Percentiles rank a stretch among this genome's conserved stretches.
phyloP scores from a whole-genome alignment of 2,888 invertebrate species.

The Latrodectus elegans region DNA sequence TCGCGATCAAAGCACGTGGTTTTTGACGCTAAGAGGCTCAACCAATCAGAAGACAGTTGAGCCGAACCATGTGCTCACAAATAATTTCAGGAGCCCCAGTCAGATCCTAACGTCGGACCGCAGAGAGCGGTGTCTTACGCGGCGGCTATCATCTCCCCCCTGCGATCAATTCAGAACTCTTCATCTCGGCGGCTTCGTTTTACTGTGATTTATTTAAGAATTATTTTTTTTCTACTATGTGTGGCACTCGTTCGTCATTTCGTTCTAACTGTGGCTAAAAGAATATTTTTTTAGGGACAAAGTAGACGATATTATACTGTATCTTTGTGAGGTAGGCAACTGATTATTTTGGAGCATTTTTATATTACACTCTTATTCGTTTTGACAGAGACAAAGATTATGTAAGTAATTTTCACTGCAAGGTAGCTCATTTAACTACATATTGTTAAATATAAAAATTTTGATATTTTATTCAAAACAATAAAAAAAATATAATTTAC shows the following conservation, averaged over 20 bases:
- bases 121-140: neutral
- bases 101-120: constrained; percentile 46
- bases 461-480: no score
- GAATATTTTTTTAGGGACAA: neutral
- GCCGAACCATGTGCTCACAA: constrained; percentile 59
- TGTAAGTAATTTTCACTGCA: no score
- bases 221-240: neutral
- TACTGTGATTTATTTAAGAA: neutral
- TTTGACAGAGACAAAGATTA: no score
- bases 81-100: constrained; percentile 6
- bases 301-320: neutral
- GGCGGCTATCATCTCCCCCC: neutral
- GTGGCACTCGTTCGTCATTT: neutral
- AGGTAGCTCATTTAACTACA: no score
- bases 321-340: no score
- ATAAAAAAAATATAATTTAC: no score
- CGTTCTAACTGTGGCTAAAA: neutral
- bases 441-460: no score
- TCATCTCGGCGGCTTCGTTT: neutral
- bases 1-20: constrained; percentile 33
- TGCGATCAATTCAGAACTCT: neutral
- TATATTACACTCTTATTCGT: no score
- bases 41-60: constrained; percentile 40
- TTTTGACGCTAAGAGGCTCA: constrained; percentile 27
- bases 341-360: no score